Conservation (phyloP, 2,113 vertebrate species). For the Pantherophis guttatus region DNA sequence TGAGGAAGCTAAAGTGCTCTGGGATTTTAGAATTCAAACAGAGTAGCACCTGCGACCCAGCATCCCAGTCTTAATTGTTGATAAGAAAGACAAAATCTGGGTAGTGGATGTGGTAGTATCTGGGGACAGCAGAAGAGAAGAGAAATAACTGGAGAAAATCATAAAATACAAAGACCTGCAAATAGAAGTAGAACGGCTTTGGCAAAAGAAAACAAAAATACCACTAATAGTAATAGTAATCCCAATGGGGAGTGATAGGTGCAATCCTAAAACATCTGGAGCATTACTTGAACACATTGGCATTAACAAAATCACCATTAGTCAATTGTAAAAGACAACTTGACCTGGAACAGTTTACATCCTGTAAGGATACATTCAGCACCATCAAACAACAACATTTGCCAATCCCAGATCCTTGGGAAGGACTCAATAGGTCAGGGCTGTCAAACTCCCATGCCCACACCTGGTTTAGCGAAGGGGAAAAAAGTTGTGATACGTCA, state of each 20-base stretch:
- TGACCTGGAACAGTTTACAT: neutral
- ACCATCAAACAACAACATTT: neutral
- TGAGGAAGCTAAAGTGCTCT: neutral
- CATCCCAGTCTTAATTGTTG: neutral
- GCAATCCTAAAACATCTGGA: neutral
- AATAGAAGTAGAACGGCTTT: neutral
- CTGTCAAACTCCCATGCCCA: no score
- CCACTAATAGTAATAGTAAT: neutral
- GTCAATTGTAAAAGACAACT: neutral
- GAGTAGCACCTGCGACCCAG: neutral
- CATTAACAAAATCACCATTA: neutral
- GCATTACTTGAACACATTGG: neutral
- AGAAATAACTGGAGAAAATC: neutral
- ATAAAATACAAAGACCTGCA: neutral
- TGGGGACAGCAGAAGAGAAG: neutral
- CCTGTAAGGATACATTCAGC: neutral
- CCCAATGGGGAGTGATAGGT: neutral
- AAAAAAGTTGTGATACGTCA: no score
- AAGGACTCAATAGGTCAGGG: neutral
- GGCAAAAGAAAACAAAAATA: neutral
- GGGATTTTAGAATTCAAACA: neutral
- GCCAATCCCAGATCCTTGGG: neutral
- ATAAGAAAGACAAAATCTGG: neutral
- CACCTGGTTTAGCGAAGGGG: no score
- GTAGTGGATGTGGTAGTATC: neutral